phyloP scores from a whole-genome alignment of 2,113 vertebrate genomes.

The Chloropsis hardwickii region DNA sequence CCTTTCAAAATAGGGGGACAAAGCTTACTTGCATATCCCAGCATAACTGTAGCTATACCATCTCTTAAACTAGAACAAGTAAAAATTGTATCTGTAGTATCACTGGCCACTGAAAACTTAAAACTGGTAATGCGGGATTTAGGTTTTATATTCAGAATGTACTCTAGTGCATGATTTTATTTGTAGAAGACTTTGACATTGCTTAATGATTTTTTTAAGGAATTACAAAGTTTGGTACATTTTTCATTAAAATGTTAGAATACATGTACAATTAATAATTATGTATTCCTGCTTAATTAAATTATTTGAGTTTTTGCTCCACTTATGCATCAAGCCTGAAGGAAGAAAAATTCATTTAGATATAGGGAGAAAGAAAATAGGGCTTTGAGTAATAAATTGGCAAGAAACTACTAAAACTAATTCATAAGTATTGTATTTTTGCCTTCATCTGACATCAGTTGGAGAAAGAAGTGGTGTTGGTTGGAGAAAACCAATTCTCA shows the following conservation, averaged over 20 bases:
- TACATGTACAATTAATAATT: background rate
- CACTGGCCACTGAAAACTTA: background rate
- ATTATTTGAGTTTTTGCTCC: background rate
- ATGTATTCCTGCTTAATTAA: background rate
- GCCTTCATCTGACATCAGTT: conserved; percentile 18
- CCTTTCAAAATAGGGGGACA: background rate
- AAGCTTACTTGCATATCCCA: background rate
- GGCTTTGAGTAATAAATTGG: background rate
- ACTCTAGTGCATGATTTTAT: background rate
- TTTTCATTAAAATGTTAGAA: background rate
- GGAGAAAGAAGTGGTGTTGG: background rate
- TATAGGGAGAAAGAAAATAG: background rate
- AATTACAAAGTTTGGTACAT: background rate
- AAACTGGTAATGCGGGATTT: background rate
- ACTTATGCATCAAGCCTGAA: background rate
- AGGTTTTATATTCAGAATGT: background rate
- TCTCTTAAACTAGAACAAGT: background rate
- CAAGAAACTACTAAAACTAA: background rate
- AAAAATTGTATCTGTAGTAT: background rate
- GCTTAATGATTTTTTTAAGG: background rate
- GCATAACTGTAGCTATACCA: background rate
- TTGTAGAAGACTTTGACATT: background rate
- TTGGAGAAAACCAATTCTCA: background rate
- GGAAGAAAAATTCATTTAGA: background rate
- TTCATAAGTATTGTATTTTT: background rate